A percentile compares a stretch with the other conserved stretches of the same genome.
Evolutionary conservation across 35 echinoderm and acorn worm genomes (phyloP).

Genomic region (Acanthaster planci): DNA sequence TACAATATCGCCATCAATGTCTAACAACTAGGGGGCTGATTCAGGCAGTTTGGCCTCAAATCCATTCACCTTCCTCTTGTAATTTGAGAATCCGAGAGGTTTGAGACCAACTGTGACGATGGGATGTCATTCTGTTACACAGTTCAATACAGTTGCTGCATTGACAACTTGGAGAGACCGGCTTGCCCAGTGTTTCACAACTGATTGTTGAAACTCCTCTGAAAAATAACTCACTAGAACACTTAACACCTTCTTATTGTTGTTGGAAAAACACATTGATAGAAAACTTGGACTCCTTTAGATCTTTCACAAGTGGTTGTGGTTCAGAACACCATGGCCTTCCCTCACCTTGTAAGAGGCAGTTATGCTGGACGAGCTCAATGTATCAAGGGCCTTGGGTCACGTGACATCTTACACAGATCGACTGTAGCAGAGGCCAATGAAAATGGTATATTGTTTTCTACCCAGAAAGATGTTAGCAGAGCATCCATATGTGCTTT

Average conservation of each 20-base stretch:
- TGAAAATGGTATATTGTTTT: constrained; percentile 61
- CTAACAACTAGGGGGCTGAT: constrained; percentile 37
- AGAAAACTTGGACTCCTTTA: no score
- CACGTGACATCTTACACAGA: constrained; percentile 48
- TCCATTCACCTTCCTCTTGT: constrained; percentile 36
- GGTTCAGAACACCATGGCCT: constrained; percentile 36
- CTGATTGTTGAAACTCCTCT: constrained; percentile 18
- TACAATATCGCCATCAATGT: constrained; percentile 68
- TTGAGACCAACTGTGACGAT: constrained; percentile 28
- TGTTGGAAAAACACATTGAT: constrained; percentile 51
- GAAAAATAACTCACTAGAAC: constrained; percentile 55
- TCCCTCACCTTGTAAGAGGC: constrained; percentile 42
- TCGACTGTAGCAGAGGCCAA: constrained; percentile 38
- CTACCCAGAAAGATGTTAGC: constrained; percentile 53
- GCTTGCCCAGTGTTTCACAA: constrained; percentile 39
- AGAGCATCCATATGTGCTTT: constrained; percentile 61
- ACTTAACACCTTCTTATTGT: constrained; percentile 61
- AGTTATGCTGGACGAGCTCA: no score
- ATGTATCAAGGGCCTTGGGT: constrained; percentile 43
- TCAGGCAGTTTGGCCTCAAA: constrained; percentile 52
- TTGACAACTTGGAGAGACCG: constrained; percentile 9
- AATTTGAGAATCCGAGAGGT: constrained; percentile 37
- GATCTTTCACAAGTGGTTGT: constrained; percentile 56
- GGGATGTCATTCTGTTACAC: constrained; percentile 41
- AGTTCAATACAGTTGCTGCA: constrained; percentile 36